These are phyloP conservation scores for Sceloporus undulatus DNA, from an alignment of 2,113 vertebrate genomes.

Conservation along the genomic window DNA sequence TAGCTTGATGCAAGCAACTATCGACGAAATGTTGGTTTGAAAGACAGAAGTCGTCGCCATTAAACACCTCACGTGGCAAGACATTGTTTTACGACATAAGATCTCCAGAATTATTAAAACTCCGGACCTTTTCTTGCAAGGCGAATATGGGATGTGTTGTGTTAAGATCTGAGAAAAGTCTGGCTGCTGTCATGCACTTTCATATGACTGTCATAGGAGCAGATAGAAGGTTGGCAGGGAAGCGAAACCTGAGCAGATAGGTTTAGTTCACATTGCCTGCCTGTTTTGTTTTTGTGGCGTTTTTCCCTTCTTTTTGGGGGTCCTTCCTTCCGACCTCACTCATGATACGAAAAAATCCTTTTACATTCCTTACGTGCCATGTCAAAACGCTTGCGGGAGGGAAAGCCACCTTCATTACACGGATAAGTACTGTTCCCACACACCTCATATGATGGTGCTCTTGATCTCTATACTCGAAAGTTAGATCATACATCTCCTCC, in stretches of 20 bases:
- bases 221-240: conserved; percentile 44
- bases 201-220: conserved; percentile 69
- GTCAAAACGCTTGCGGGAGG: conserved; percentile 77
- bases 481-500: not conserved
- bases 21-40: too few relatives aligned
- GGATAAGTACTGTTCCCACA: too few relatives aligned
- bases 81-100: too few relatives aligned
- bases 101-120: conserved; percentile 66
- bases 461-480: conserved; percentile 57
- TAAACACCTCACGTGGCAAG: too few relatives aligned
- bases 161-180: conserved; percentile 60
- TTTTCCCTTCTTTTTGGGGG: conserved; percentile 57
- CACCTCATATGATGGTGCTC: conserved; percentile 73
- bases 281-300: not conserved
- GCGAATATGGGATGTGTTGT: conserved; percentile 65
- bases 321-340: conserved; percentile 65
- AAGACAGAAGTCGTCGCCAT: too few relatives aligned
- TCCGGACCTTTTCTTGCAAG: conserved; percentile 69
- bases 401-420: too few relatives aligned
- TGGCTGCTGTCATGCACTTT: conserved; percentile 82
- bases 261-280: conserved; percentile 70
- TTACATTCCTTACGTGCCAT: conserved; percentile 85
- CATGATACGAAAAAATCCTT: conserved; percentile 69
- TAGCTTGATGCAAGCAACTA: too few relatives aligned
- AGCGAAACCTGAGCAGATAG: conserved; percentile 69